A percentile compares a stretch with the other conserved stretches of the same genome.
These are phyloP conservation scores for Whitmania pigra DNA, from an alignment of 1,140 invertebrate species.

Conservation along the genomic window DNA sequence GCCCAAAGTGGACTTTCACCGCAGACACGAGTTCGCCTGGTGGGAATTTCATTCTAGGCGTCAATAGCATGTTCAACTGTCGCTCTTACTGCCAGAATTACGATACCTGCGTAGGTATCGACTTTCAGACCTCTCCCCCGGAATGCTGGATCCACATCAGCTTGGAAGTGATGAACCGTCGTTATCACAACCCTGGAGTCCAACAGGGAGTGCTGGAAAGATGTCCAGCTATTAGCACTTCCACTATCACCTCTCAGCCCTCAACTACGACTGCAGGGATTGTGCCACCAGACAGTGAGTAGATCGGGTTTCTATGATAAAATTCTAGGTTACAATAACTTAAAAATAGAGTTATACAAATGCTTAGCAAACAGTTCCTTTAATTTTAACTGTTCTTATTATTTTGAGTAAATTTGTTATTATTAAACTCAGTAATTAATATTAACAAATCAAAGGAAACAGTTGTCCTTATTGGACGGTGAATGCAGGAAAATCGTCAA, in stretches of 20 bases:
- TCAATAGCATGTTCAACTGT: background rate
- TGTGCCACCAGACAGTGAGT: background rate
- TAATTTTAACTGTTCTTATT: background rate
- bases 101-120: background rate
- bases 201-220: background rate
- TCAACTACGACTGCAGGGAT: background rate
- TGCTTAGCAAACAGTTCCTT: too few species aligned
- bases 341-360: too few species aligned
- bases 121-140: background rate
- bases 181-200: background rate
- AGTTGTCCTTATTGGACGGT: background rate
- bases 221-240: background rate
- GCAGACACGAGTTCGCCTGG: background rate
- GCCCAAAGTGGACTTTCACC: background rate
- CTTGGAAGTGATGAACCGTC: background rate
- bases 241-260: background rate
- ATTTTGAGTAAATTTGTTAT: background rate
- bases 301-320: too few species aligned
- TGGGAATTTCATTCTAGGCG: background rate
- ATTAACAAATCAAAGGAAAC: background rate
- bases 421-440: background rate
- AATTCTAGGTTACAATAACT: too few species aligned
- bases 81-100: slow-evolving; percentile 1
- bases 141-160: slow-evolving; percentile 9
- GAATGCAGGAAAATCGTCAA: background rate